Conservation (phyloP, 2,888 invertebrate genomes). For the Ditula angustiorana region DNA sequence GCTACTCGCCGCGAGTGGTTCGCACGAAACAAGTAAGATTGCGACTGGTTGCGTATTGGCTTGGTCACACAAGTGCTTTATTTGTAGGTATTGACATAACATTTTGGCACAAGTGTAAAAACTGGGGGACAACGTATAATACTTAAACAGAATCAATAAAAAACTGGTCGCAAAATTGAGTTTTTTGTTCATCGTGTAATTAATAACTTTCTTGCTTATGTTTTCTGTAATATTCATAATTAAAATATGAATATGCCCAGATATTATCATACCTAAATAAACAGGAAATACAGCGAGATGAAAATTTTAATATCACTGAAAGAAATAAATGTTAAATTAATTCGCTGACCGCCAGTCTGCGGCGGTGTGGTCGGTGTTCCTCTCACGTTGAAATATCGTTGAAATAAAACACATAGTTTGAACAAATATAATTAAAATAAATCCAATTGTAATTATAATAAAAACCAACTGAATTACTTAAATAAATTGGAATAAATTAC, state of each 20-base stretch:
- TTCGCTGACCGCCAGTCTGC: conserved; percentile 68
- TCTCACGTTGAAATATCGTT: conserved; percentile 43
- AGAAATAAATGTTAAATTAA: conserved; percentile 73
- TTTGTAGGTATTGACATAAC: neutral
- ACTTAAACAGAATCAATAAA: too few relatives aligned
- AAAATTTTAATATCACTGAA: conserved; percentile 56
- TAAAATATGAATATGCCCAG: neutral
- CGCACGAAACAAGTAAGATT: conserved; percentile 24
- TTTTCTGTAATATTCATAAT: too few relatives aligned
- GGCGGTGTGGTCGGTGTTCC: conserved; percentile 63
- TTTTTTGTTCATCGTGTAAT: too few relatives aligned
- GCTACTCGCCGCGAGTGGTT: conserved; percentile 45
- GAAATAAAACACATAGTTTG: conserved; percentile 15
- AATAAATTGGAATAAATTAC: too few relatives aligned
- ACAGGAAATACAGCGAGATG: neutral
- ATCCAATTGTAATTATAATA: too few relatives aligned
- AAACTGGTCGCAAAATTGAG: too few relatives aligned
- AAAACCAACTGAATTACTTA: too few relatives aligned
- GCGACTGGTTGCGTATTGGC: neutral
- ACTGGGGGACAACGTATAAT: too few relatives aligned
- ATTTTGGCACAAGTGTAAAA: neutral
- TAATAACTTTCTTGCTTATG: too few relatives aligned
- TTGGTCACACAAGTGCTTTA: neutral
- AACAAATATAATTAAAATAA: too few relatives aligned
- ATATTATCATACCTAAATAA: too few relatives aligned